Conservation (phyloP, 2,888 invertebrate species). For the Noctua janthina region DNA sequence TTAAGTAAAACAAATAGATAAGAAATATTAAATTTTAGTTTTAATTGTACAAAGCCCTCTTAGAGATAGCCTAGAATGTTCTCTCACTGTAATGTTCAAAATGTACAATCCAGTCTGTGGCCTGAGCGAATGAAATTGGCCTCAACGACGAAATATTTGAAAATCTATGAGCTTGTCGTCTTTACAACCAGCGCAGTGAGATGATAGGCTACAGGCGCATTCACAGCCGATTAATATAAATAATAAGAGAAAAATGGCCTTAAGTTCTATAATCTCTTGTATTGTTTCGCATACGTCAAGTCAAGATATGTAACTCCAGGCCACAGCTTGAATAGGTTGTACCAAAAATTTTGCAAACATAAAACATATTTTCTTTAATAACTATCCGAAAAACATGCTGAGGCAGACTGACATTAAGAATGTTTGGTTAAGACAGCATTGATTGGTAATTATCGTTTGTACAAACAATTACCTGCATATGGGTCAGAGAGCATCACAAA, state of each 20-base stretch:
- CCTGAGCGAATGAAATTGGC: constrained; percentile 10
- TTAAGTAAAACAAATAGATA: constrained; percentile 63
- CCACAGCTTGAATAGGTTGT: constrained; percentile 23
- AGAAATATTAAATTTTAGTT: constrained; percentile 56
- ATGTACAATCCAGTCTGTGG: constrained; percentile 38
- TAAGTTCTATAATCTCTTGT: background rate
- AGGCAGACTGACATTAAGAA: constrained; percentile 28
- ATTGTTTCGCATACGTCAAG: background rate
- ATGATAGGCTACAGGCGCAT: constrained; percentile 11
- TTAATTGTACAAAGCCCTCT: constrained; percentile 65
- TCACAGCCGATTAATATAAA: constrained; percentile 27
- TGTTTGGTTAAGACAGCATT: background rate
- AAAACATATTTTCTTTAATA: constrained; percentile 19
- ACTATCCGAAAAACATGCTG: constrained; percentile 15
- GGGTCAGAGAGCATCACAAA: constrained; percentile 7
- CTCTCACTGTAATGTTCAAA: constrained; percentile 36
- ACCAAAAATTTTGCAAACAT: constrained; percentile 25
- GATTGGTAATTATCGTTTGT: background rate
- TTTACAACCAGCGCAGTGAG: background rate
- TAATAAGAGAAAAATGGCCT: constrained; percentile 21
- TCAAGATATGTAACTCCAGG: background rate
- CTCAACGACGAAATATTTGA: background rate
- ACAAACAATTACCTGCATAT: background rate
- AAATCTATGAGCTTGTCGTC: background rate
- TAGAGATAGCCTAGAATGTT: constrained; percentile 56